Conservation (phyloP, 2,113 vertebrate genomes). For the Oreotrochilus melanogaster region DNA sequence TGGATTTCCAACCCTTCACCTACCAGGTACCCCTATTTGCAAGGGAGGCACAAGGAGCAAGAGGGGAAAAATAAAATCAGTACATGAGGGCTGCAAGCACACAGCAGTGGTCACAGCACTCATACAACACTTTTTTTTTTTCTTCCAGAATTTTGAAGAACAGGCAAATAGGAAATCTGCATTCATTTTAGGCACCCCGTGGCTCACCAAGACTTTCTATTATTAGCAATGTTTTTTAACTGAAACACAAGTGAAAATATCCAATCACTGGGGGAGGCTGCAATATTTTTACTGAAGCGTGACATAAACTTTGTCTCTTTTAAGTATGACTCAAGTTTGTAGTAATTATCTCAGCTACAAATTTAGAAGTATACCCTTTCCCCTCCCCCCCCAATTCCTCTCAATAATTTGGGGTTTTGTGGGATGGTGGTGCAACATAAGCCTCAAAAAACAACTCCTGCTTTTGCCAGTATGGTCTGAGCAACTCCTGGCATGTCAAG, state of each 20-base stretch:
- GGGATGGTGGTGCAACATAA: background rate
- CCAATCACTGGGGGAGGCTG: background rate
- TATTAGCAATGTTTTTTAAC: background rate
- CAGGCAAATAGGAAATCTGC: background rate
- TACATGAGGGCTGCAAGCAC: background rate
- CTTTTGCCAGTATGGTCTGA: background rate
- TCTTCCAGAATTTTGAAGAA: background rate
- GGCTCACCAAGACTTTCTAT: background rate
- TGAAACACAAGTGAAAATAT: no score
- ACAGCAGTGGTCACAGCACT: rapidly evolving
- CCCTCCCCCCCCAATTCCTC: rapidly evolving
- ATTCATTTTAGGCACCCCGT: background rate
- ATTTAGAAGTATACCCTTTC: background rate
- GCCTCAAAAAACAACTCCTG: background rate
- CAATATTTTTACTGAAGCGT: background rate
- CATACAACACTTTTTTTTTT: background rate
- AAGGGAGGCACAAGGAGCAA: background rate
- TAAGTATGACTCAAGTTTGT: constrained; percentile 23
- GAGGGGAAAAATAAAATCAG: rapidly evolving
- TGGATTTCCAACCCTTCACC: background rate
- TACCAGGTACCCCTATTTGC: background rate
- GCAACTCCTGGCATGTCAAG: background rate
- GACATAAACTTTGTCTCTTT: background rate
- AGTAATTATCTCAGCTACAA: background rate
- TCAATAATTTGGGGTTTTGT: background rate